phyloP scores from a whole-genome alignment of 53 echinoderm and acorn worm genomes.

The Echinometra lucunter region DNA sequence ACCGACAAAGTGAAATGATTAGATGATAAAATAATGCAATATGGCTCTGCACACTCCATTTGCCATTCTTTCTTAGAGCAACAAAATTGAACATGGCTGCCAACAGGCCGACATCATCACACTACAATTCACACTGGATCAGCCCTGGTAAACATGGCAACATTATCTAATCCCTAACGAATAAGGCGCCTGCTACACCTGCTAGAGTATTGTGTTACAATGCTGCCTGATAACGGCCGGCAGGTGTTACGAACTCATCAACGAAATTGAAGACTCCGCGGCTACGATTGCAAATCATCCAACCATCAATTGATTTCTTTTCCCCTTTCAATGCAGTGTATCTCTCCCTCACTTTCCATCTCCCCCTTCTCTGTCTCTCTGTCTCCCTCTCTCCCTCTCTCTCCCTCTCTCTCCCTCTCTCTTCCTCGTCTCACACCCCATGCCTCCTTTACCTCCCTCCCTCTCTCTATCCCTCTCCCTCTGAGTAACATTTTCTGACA shows the following conservation, averaged over 20 bases:
- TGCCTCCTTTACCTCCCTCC: neutral
- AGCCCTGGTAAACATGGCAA: slow-evolving; percentile 49
- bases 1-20: neutral
- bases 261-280: slow-evolving; percentile 28
- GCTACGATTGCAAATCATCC: slow-evolving; percentile 37
- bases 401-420: neutral
- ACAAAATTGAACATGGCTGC: neutral
- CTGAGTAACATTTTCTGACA: neutral
- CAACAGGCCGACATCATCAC: neutral
- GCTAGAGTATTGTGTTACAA: slow-evolving; percentile 39
- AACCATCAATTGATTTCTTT: slow-evolving; percentile 44
- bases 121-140: neutral
- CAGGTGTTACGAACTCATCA: slow-evolving; percentile 61
- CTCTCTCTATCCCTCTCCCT: neutral
- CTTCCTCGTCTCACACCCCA: neutral
- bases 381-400: neutral
- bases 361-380: neutral
- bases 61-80: neutral
- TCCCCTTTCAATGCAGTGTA: neutral
- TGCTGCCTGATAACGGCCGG: neutral
- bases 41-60: neutral
- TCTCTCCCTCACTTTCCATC: neutral
- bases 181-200: slow-evolving; percentile 45
- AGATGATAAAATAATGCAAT: neutral
- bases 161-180: slow-evolving; percentile 42